Evolutionary conservation across 2,113 vertebrate species (phyloP), one percentile per base, ranked within the genome.

Genomic region (Manacus vitellinus): DNA sequence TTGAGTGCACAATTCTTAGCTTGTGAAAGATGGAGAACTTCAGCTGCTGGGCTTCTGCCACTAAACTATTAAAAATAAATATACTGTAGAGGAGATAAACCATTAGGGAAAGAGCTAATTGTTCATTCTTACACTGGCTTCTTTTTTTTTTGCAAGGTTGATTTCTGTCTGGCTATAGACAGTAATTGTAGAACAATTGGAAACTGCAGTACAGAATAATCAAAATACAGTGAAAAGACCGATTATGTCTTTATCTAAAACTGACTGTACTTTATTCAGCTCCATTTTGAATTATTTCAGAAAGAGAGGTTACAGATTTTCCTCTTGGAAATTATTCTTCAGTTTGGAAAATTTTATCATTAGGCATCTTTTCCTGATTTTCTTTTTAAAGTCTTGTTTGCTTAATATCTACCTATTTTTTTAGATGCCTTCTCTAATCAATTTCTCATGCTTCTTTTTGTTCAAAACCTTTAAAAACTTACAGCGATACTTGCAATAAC

Each of bases 21-120:
- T 76, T 75, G 37, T 75, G 61, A 70, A 80, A 89, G 62, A 88
- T 46, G 59, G 35, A 91, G 78, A 89, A 58, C 22, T 93, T 43
- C 70, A 74, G 70, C 79, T 17, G 23, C 82, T 85, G 59, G 85
- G 59, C 33, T 93, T 90, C 75, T 95, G 85, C 76, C 94, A 77
- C 70, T 67, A n/a, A 62, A 87, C 39, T 73, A 92, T 90, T 93
- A 90, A 95, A 92, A 86, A 95, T 92, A 94, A 95, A 90, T 82
- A 95, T 12, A 54, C 19, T 58, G 47, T 63, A 91, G 62, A 78
- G 51, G 65, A 95, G 70, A 68, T 44, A 88, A 89, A 89, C 30
- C n/a, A 70, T 78, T 73, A 90, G 71, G 81, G 77, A 92, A 83
- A 58, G 54, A 92, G 51, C 41, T 94, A 82, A 84, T 76, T 62